Evolutionary conservation across 2,888 invertebrate species (phyloP), one percentile per base, ranked within the genome.

Genomic region (Chironomus tentans): DNA sequence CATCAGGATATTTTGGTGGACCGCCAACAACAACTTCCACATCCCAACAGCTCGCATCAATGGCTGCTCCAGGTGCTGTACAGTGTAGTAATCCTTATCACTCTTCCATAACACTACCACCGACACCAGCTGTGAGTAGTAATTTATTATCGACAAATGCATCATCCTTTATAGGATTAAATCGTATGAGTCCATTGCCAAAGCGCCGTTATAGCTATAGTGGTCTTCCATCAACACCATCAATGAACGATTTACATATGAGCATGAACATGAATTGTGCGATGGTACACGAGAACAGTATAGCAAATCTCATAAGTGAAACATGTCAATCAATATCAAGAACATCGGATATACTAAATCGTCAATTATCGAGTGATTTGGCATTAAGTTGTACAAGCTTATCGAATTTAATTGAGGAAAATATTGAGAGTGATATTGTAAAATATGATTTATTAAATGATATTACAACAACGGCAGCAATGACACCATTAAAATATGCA

Each of bases 291-390:
- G 65, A 82, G 61, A 81, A 83, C 77, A 83, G 84, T 78, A 82
- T 84, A 78, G 82, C 82, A 48, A 84, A 84, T 79, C 80, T 84
- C 78, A 78, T 84, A 78, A 84, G 83, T 77, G 84, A 84, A 81
- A 83, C 84, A 75, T 82, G 83, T 79, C 84, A 83, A 79, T 84
- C 84, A 77, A 84, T 84, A 79, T 83, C 84, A 77, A 81, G 84
- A 68, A 84, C 84, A 78, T 82, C 83, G 61, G 84, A 84, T 78
- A 84, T 84, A 75, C 80, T 84, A 4, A 82, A 82, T 79, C 78
- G 83, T 83, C 76, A 69, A 69, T 56, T 76, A 56, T 76, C 76
- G 10, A 50, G 50, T 13, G 76, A 76, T 38, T 69, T 76, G 76
- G 69, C 76, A 15, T 56, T 76, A 13, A 69, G 28, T 62, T 48